Base-by-base conservation (phyloP, 2,888 invertebrate genomes). In the Meteorus colon region DNA sequence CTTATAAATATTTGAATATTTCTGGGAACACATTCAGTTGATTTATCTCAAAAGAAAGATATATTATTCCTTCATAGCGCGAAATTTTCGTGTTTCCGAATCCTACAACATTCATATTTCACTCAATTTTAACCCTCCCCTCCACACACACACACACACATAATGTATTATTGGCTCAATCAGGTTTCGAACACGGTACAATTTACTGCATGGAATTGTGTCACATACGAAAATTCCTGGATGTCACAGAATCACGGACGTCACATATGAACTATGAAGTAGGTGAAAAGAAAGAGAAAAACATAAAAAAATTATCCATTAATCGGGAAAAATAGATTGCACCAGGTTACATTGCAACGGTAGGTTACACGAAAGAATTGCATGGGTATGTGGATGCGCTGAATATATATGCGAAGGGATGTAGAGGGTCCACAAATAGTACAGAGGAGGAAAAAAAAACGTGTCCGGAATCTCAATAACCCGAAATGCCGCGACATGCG, bases 391-490 rank as follows among this genome's bases (percentile, higher is more conserved):
- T 19, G 55, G 0, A n/a, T 24, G n/a, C n/a, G n/a, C n/a, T n/a
- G 2, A 16, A 5, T 55, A 2, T 6, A 19, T 19, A 19, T 19
- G 10, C n/a, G 55, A n/a, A 19, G 8, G 55, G 55, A 19, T 55
- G 55, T 19, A 8, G 19, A 55, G n/a, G 19, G 41, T 24, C 6
- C 6, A 8, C n/a, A 19, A 66, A 66, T 24, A 37, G 48, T n/a
- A 4, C 41, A 41, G 41, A 6, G 27, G 27, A 45, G 12, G 45
- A 66, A 66, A 66, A 66, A 45, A 66, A 14, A 66, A 31, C 69
- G 69, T 69, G 69, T 37, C 51, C 51, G 24, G 69, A 69, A 59
- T 59, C 55, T 31, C 59, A 59, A 70, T 59, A 60, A 59, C 70
- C 59, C 37, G 19, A 60, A 59, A 70, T 34, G 62, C 48, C 55